Percentiles rank a stretch among this genome's conserved stretches.
These are phyloP conservation scores for Aphelenchoides fujianensis DNA, from an alignment of 1,140 invertebrate genomes.

Conservation along the genomic window DNA sequence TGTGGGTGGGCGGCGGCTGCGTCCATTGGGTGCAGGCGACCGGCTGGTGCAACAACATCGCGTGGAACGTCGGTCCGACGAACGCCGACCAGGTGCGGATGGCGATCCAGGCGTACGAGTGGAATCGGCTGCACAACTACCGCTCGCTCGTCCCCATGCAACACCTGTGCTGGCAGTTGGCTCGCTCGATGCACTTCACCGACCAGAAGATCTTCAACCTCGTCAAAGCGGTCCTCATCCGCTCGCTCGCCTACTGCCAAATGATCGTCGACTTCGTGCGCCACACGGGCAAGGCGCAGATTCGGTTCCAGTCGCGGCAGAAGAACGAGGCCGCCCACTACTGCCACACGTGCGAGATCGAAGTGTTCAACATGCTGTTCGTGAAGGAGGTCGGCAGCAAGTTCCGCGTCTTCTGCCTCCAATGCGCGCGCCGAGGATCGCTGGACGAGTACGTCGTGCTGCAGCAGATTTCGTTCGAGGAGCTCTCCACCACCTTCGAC, in stretches of 20 bases:
- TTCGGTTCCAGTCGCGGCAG: conserved; percentile 86
- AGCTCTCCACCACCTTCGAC: conserved; percentile 86
- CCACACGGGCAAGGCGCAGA: conserved; percentile 74
- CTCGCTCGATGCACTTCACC: conserved; percentile 89
- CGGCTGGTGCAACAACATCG: conserved; percentile 80
- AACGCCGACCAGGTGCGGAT: conserved; percentile 89
- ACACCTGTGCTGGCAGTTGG: conserved; percentile 95
- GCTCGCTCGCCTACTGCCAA: conserved; percentile 70
- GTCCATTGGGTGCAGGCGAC: conserved; percentile 98
- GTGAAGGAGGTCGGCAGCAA: conserved; percentile 89
- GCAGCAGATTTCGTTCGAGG: conserved; percentile 86
- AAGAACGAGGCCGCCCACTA: conserved; percentile 96
- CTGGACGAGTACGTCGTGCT: conserved; percentile 76
- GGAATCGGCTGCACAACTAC: conserved; percentile 80
- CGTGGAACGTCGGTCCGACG: conserved; percentile 97
- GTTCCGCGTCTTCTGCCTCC: conserved; percentile 94
- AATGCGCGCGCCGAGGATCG: conserved; percentile 82
- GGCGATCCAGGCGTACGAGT: conserved; percentile 95
- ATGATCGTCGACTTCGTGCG: conserved; percentile 83
- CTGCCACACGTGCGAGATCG: conserved; percentile 94
- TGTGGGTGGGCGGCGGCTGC: conserved; percentile 93
- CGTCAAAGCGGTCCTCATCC: conserved; percentile 80
- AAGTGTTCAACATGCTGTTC: conserved; percentile 97
- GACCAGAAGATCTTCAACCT: conserved; percentile 82
- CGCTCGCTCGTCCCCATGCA: conserved; percentile 99